Conservation (phyloP, 2,888 invertebrate species). For the Coleophora flavipennella region DNA sequence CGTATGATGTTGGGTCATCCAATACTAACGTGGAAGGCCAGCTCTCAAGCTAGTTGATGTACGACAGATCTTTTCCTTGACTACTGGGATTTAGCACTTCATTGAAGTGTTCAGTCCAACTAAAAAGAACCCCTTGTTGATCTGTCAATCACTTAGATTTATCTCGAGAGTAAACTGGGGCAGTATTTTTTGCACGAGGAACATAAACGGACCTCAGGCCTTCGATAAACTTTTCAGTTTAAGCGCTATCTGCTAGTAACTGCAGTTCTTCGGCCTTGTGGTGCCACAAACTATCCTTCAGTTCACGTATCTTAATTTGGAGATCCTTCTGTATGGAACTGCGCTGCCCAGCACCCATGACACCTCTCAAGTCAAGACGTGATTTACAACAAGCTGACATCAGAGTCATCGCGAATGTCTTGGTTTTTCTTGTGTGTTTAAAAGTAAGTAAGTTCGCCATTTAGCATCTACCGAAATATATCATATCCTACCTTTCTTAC, state of each 20-base stretch:
- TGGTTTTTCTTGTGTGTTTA: constrained; percentile 1
- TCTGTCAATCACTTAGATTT: constrained; percentile 6
- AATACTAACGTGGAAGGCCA: neutral
- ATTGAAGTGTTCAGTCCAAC: constrained; percentile 12
- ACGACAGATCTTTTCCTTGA: neutral
- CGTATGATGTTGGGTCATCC: neutral
- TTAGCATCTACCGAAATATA: no score
- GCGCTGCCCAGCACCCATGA: neutral
- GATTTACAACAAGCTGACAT: constrained; percentile 7
- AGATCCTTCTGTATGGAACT: neutral
- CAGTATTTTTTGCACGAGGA: constrained; percentile 6
- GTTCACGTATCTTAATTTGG: constrained; percentile 7
- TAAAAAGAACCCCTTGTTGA: constrained; percentile 3
- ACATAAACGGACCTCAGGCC: constrained; percentile 7
- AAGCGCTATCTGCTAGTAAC: constrained; percentile 5
- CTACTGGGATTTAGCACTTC: constrained; percentile 9
- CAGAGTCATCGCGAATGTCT: constrained; percentile 13
- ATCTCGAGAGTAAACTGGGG: constrained; percentile 7
- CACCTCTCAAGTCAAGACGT: neutral
- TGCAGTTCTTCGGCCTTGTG: constrained; percentile 12
- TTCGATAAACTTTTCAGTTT: constrained; percentile 8
- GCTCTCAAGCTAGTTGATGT: neutral
- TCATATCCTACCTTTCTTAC: no score
- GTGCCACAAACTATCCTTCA: constrained; percentile 13
- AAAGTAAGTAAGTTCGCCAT: no score